Conservation (phyloP, 2,113 vertebrate species). For the Ploceus nigricollis region DNA sequence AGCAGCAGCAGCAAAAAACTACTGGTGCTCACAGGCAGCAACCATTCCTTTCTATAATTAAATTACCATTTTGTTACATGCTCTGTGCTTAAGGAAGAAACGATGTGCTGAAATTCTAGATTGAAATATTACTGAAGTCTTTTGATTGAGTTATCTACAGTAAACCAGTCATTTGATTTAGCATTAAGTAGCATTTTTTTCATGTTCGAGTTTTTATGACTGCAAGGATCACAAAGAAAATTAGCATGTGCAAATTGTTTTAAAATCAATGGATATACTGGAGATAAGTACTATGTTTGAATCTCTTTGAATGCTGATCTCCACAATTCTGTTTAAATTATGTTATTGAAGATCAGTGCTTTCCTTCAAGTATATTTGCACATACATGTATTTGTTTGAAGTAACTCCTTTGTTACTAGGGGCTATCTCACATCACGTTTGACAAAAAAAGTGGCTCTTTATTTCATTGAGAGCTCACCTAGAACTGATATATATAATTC, state of each 20-base stretch:
- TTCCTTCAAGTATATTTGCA: not conserved
- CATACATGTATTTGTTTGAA: not conserved
- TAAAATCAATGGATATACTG: not conserved
- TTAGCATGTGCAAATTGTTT: not conserved
- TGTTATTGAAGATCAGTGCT: not conserved
- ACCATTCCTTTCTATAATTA: constrained; percentile 30
- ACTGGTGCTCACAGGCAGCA: not conserved
- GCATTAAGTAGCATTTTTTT: not conserved
- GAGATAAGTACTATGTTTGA: not conserved
- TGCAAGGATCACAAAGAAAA: not conserved
- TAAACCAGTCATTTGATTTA: not conserved
- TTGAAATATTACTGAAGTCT: not conserved
- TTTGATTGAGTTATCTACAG: not conserved
- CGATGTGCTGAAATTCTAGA: not conserved
- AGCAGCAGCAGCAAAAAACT: not conserved
- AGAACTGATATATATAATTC: not conserved
- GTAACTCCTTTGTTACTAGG: not conserved
- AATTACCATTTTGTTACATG: not conserved
- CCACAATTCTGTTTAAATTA: not conserved
- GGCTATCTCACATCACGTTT: not conserved
- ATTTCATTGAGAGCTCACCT: not conserved
- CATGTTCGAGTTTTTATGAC: not conserved
- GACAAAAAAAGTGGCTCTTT: not conserved
- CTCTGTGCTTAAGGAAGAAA: not conserved
- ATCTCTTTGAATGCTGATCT: not conserved